Evolutionary conservation across 2,797 vertebrate genomes (phyloP), one percentile per base, ranked within the genome.

Genomic region (Etheostoma nigrum): DNA sequence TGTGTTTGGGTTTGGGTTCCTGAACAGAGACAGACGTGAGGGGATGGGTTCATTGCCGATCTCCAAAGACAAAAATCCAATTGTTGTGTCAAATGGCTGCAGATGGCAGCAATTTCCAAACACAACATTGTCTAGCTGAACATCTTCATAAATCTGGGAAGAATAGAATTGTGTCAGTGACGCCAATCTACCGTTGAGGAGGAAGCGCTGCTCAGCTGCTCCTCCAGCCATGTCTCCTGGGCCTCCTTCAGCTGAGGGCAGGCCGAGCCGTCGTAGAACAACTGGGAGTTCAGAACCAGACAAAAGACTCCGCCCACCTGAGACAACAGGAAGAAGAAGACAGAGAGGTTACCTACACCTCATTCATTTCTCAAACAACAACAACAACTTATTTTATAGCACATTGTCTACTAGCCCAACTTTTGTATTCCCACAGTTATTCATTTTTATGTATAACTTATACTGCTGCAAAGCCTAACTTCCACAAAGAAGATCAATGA

Each of bases 211-310:
- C 93, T 91, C 84, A 99, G 95, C 81, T 98, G 97, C 69, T 90
- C 89, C 21, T 96, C 91, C 23, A 99, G 95, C 98, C 98, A 99
- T 1, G n/a, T 79, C 68, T 98, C 97, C 85, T 99, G 98, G 65
- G 95, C 95, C 78, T 95, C 89, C 90, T 95, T 96, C 80, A 96
- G 88, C 71, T 95, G 87, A 0, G 95, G 94, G 91, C 98, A 99
- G 69, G 88, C 88, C 0, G 97, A 97, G 55, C 94, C 90, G 59
- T 99, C 96, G 0, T 91, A 95, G 84, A 96, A 96, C 9, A 99
- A 88, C 94, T 99, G 98, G 66, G 98, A 99, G 93, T 99, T 99
- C 82, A 99, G 94, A 70, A 99, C 97, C 36, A 99, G 94, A 88
- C 96, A 99, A 79, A 98, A 88, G 78, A 98, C 96, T 0, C 98